phyloP scores from a whole-genome alignment of 2,113 vertebrate genomes.

The Chamaea fasciata region DNA sequence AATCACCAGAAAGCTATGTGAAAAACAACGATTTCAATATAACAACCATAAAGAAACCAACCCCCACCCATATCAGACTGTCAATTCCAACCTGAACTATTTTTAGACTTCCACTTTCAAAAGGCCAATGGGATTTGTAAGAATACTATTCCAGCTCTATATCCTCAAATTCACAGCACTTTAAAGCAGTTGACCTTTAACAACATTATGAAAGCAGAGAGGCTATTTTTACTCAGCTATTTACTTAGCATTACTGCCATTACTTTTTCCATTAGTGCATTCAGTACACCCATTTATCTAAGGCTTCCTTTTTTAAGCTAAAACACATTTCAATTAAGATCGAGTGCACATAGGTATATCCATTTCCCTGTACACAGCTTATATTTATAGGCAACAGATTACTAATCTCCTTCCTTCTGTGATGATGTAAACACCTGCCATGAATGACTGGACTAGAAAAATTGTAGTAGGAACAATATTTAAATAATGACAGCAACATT shows the following conservation, averaged over 20 bases:
- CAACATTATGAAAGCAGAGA: conserved; percentile 12
- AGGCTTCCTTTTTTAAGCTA: not conserved
- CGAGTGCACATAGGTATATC: not conserved
- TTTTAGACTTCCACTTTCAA: conserved; percentile 19
- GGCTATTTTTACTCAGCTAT: conserved; percentile 32
- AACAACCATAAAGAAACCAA: not conserved
- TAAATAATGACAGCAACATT: conserved; percentile 58
- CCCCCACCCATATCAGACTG: not conserved
- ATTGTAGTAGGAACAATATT: conserved; percentile 21
- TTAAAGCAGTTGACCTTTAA: conserved; percentile 40
- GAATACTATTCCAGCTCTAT: not conserved
- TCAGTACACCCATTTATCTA: not conserved
- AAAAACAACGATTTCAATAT: not conserved
- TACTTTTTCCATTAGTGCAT: conserved; percentile 39
- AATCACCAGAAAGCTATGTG: not conserved
- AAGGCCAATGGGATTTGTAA: not conserved
- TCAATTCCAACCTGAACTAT: not conserved
- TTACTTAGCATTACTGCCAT: conserved; percentile 8
- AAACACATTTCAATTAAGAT: not conserved
- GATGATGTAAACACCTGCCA: not conserved
- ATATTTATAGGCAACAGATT: not conserved
- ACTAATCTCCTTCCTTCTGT: not conserved
- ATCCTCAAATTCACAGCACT: conserved; percentile 8
- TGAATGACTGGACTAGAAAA: not conserved
- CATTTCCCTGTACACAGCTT: not conserved